Conservation (phyloP, 2,797 vertebrate species). For the Premnoplex brunnescens region DNA sequence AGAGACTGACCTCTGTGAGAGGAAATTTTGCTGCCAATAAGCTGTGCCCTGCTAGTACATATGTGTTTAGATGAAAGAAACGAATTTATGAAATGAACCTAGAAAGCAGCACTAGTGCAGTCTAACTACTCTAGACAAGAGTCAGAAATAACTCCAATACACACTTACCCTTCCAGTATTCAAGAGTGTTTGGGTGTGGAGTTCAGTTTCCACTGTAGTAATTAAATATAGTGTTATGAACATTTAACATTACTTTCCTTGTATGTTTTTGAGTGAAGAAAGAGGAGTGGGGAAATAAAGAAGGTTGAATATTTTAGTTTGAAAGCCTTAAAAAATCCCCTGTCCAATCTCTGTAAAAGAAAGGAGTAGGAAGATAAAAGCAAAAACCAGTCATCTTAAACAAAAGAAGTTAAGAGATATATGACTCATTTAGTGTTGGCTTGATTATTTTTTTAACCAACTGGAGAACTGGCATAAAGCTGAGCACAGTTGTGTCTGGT, state of each 20-base stretch:
- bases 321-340: background rate
- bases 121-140: background rate
- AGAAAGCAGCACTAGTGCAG: background rate
- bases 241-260: background rate
- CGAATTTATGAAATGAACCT: slow-evolving; percentile 12
- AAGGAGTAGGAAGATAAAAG: background rate
- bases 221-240: background rate
- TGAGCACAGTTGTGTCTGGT: background rate
- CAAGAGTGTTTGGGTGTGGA: background rate
- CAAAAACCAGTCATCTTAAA: background rate
- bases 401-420: background rate
- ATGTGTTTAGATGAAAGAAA: slow-evolving; percentile 52
- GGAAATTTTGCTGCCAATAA: slow-evolving; percentile 32
- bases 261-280: background rate
- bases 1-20: slow-evolving; percentile 26
- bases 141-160: background rate
- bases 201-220: background rate
- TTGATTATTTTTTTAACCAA: background rate
- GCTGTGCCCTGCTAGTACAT: background rate
- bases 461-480: background rate
- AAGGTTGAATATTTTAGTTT: background rate
- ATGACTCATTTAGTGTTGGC: background rate
- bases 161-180: background rate
- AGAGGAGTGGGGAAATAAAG: background rate
- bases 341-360: background rate